phyloP scores from a whole-genome alignment of 2,797 vertebrate genomes.

The Pipistrellus pipistrellus region DNA sequence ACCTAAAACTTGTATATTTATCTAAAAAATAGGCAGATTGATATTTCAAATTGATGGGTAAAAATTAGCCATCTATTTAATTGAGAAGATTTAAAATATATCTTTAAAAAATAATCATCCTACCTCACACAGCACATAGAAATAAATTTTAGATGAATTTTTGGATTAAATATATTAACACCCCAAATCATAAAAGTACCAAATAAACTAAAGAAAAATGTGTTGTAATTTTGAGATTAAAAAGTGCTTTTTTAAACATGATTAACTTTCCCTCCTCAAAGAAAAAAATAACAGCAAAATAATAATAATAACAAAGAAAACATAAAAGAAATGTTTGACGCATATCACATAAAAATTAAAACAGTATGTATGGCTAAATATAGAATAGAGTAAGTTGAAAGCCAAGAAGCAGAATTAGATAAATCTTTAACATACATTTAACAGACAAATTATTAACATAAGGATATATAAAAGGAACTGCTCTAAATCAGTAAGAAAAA shows the following conservation, averaged over 20 bases:
- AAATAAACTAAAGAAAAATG: not conserved
- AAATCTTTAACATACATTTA: constrained; percentile 26
- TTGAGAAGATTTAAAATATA: not conserved
- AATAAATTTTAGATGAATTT: not conserved
- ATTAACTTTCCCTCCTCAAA: not conserved
- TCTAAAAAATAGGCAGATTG: not conserved
- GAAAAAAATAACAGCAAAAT: not conserved
- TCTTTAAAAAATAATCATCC: not conserved
- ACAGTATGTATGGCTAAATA: not conserved
- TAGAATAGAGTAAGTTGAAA: not conserved
- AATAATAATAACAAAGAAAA: not conserved
- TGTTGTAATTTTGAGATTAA: not conserved
- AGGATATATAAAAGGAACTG: not conserved
- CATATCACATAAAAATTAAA: not conserved
- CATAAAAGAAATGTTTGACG: not conserved
- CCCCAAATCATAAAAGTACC: not conserved
- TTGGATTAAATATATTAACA: not conserved
- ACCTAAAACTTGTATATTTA: not conserved
- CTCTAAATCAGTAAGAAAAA: not conserved
- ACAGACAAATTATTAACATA: not conserved
- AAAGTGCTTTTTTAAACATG: not conserved
- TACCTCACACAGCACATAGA: not conserved
- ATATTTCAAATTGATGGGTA: not conserved
- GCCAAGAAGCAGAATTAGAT: constrained; percentile 2
- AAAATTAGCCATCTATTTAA: not conserved